Base-by-base conservation (phyloP, 2,888 invertebrate species). In the Zele albiditarsus region DNA sequence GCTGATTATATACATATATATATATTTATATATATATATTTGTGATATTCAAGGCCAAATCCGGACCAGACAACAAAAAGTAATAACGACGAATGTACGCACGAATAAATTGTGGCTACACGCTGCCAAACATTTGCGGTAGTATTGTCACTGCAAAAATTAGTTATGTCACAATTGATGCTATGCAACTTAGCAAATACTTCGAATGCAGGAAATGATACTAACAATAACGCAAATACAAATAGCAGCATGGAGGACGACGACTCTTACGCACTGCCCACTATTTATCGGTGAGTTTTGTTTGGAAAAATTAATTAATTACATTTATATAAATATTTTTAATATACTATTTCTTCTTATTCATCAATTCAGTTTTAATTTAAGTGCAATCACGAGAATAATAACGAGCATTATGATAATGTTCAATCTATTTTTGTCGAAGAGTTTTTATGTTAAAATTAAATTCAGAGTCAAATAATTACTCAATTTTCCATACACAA, bases 201-300 rank as follows among this genome's bases (percentile, higher is more conserved):
- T 78, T 87, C 88, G 81, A 84, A 87, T 80, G 82, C 86, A 80
- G 86, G 87, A 83, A 88, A 87, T 84, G 88, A 89, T 84, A 87
- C 85, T 72, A 89, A 93, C 89, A 93, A 91, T 90, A 93, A 93
- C 90, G 93, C 93, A 86, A 93, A 93, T 86, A 93, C 93, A 87
- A 95, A 95, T 92, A 95, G 94, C 92, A 94, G 93, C 90, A 95
- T 95, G 92, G 95, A 95, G 90, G 90, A 90, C 78, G 90, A 90
- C 79, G 95, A 95, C 91, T 95, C 95, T 90, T 95, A 94, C 91
- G 94, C 95, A 89, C 94, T 95, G 90, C 94, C 94, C 83, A 95
- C 96, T 84, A 96, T 96, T 90, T 96, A 96, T 93, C 95, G 96
- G 96, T 96, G 94, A 82, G 84, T 73, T 38, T 66, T 57, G 20